A percentile compares a stretch with the other conserved stretches of the same genome.
Conservation (phyloP, 2,113 vertebrate genomes). For the Natator depressus region DNA sequence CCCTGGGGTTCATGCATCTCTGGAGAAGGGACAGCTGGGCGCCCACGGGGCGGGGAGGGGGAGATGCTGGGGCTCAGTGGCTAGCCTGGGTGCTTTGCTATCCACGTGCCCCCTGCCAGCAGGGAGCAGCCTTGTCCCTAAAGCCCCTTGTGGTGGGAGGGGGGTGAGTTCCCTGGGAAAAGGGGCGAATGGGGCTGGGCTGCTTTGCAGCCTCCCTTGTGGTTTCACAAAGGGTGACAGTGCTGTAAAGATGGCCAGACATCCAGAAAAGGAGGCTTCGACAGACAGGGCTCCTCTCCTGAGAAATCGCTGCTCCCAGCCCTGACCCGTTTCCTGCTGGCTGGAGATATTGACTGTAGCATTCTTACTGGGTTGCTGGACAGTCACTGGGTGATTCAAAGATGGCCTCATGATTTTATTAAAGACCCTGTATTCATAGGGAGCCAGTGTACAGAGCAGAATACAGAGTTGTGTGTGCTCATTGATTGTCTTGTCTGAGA, state of each 20-base stretch:
- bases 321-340: accelerated
- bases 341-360: neutral
- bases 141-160: neutral
- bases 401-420: neutral
- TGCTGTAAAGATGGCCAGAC: neutral
- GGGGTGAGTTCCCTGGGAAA: neutral
- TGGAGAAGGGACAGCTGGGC: neutral
- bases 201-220: slow-evolving; percentile 1
- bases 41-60: neutral
- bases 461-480: neutral
- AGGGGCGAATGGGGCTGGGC: slow-evolving; percentile 26
- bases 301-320: neutral
- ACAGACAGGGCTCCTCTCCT: neutral
- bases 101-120: neutral
- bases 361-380: neutral
- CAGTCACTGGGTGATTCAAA: neutral
- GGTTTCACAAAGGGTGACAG: neutral
- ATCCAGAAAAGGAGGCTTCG: neutral
- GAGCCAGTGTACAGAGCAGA: neutral
- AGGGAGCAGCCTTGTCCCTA: neutral
- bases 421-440: neutral
- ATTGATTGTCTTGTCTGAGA: neutral
- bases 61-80: neutral
- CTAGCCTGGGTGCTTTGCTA: neutral
- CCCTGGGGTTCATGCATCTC: neutral